Conservation (phyloP, 2,113 vertebrate species). For the Micronisus gabar region DNA sequence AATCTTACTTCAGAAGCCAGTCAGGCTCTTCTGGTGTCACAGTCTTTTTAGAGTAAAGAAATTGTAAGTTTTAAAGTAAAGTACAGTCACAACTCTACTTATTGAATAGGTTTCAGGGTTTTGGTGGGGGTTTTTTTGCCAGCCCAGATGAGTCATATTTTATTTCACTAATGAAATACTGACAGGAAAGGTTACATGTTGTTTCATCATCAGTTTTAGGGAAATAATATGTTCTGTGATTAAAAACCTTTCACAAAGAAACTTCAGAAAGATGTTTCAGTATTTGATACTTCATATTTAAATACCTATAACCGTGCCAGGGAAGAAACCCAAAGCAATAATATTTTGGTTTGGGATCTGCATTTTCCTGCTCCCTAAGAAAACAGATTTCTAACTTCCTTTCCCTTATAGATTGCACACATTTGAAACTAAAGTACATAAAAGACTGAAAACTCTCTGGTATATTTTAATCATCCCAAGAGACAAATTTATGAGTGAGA, state of each 20-base stretch:
- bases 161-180: not conserved
- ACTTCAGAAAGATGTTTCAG: not conserved
- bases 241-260: not conserved
- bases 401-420: not conserved
- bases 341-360: not conserved
- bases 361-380: not conserved
- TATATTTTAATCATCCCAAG: not conserved
- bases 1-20: not conserved
- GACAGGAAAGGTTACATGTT: not conserved
- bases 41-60: not conserved
- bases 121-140: fast-evolving
- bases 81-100: not conserved
- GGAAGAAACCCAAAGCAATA: not conserved
- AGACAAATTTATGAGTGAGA: not conserved
- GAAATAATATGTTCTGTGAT: not conserved
- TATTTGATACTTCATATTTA: not conserved
- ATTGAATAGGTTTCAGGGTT: not conserved
- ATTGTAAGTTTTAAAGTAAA: not conserved
- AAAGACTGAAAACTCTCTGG: not conserved
- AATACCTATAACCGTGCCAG: not conserved
- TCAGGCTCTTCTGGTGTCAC: not conserved
- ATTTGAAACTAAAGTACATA: not conserved
- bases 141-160: not conserved
- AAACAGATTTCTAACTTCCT: not conserved
- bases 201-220: not conserved